Percentiles rank a stretch among this genome's conserved stretches.
Evolutionary conservation across 2,888 invertebrate genomes (phyloP).

Genomic region (Diadegma fenestrale): DNA sequence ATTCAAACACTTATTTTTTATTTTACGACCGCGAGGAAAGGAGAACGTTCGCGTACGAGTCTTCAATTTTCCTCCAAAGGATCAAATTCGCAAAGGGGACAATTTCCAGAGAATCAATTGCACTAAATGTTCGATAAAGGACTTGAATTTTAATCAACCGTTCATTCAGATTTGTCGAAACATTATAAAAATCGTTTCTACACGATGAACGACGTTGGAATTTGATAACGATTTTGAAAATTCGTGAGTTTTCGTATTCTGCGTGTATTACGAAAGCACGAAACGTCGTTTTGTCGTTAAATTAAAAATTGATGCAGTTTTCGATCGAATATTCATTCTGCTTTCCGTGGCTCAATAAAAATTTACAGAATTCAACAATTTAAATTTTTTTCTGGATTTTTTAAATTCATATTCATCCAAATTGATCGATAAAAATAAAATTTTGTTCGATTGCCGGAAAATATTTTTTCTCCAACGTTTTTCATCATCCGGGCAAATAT

Average conservation of each 20-base stretch:
- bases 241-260: neutral
- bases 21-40: neutral
- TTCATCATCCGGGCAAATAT: neutral
- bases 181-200: neutral
- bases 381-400: neutral
- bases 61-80: slow-evolving; percentile 3
- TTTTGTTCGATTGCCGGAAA: neutral
- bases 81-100: neutral
- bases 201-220: neutral
- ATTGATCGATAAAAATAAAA: neutral
- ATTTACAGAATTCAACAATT: neutral
- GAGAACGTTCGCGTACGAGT: slow-evolving; percentile 9
- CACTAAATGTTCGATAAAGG: neutral
- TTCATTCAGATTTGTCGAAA: neutral
- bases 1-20: slow-evolving; percentile 18
- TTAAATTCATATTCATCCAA: neutral
- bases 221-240: neutral
- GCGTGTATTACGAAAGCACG: neutral
- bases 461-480: slow-evolving; percentile 2
- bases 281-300: neutral
- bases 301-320: neutral
- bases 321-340: neutral
- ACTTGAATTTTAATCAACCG: slow-evolving; percentile 3
- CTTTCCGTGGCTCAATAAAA: neutral
- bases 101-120: neutral